Evolutionary conservation across 2,888 invertebrate genomes (phyloP).

Genomic region (Papilio protenor): DNA sequence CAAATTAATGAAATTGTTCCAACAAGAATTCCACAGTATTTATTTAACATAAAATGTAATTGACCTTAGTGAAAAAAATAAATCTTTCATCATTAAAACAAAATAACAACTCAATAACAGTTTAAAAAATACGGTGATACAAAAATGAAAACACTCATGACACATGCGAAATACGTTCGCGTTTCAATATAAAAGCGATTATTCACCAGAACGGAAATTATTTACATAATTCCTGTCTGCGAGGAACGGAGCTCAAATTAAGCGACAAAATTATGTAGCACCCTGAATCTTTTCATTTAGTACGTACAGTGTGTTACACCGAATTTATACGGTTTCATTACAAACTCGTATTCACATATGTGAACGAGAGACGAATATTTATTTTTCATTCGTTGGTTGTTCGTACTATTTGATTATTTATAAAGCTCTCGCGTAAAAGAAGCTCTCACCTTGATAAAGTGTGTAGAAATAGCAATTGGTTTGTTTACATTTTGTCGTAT

Average conservation of each 20-base stretch:
- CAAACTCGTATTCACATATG: constrained; percentile 9
- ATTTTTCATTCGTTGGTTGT: not conserved
- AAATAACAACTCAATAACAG: not conserved
- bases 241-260: constrained; percentile 37
- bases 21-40: too few species aligned
- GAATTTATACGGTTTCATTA: constrained; percentile 35
- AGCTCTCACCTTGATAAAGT: constrained; percentile 15
- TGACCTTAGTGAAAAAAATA: too few species aligned
- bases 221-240: constrained; percentile 42
- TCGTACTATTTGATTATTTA: constrained; percentile 5
- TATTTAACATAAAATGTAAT: too few species aligned
- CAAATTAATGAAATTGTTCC: too few species aligned
- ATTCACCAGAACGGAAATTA: constrained; percentile 40
- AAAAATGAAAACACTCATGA: not conserved
- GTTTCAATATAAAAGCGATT: constrained; percentile 29
- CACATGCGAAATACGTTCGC: constrained; percentile 17
- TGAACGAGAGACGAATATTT: not conserved
- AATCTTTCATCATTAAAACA: not conserved
- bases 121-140: constrained; percentile 1
- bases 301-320: constrained; percentile 8
- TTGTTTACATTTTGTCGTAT: constrained; percentile 8
- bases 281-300: constrained; percentile 39
- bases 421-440: not conserved
- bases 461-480: not conserved
- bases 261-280: constrained; percentile 39